A percentile compares a stretch with the other conserved stretches of the same genome.
Conservation (phyloP, 2,113 vertebrate genomes). For the Lepus europaeus region DNA sequence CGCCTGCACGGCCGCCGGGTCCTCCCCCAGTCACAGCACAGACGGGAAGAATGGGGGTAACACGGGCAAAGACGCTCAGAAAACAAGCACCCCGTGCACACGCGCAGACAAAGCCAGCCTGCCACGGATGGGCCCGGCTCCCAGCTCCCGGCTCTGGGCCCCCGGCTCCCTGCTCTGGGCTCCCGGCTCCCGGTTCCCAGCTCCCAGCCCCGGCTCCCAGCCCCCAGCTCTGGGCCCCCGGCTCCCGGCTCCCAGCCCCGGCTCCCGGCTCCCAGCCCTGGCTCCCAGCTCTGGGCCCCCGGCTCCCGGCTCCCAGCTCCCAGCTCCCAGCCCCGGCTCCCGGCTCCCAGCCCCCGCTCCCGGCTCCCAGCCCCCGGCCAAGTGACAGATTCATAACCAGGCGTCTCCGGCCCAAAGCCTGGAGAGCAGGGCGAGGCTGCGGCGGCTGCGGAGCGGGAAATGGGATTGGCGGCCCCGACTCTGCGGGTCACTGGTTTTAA, state of each 20-base stretch:
- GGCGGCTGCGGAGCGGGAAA: accelerated
- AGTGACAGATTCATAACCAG: not conserved
- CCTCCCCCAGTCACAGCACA: slow-evolving; percentile 44
- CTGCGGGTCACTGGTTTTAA: slow-evolving; percentile 53
- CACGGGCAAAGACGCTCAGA: slow-evolving; percentile 32
- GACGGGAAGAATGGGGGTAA: slow-evolving; percentile 58
- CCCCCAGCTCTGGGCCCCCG: too few relatives aligned
- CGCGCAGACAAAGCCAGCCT: not conserved
- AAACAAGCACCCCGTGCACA: slow-evolving; percentile 38
- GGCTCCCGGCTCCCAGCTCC: too few relatives aligned
- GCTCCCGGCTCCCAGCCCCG: too few relatives aligned
- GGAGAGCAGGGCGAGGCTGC: not conserved
- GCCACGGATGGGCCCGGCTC: not conserved
- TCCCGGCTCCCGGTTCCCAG: too few relatives aligned
- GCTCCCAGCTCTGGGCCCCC: too few relatives aligned
- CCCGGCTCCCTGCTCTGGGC: too few relatives aligned
- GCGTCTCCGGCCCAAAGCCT: too few relatives aligned
- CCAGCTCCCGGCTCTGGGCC: not conserved
- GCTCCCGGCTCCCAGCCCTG: too few relatives aligned
- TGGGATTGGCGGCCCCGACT: not conserved
- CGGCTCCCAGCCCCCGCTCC: too few relatives aligned
- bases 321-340: too few relatives aligned
- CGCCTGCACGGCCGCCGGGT: slow-evolving; percentile 52
- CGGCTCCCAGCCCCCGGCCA: not conserved
- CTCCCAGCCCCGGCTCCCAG: too few relatives aligned